Percentiles rank a stretch among this genome's conserved stretches.
Evolutionary conservation across 1,140 invertebrate genomes (phyloP).

Genomic region (Sesamia nonagrioides): DNA sequence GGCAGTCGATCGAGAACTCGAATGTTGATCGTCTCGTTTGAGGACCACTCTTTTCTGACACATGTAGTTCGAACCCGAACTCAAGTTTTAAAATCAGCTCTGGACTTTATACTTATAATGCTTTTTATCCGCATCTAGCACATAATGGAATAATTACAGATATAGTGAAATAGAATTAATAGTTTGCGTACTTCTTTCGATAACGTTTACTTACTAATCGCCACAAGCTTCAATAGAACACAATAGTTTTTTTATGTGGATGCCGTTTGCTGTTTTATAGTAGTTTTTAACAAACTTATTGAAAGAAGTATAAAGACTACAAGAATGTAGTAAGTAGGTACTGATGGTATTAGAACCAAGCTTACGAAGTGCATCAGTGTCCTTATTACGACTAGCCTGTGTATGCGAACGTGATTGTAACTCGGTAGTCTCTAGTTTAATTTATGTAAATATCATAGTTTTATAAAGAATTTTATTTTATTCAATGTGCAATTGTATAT

Average conservation of each 20-base stretch:
- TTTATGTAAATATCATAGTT: conserved; percentile 54
- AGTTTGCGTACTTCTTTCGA: conserved; percentile 13
- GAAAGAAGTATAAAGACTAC: not conserved
- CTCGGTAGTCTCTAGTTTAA: conserved; percentile 8
- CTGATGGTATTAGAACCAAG: conserved; percentile 18
- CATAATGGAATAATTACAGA: conserved; percentile 16
- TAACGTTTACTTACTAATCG: not conserved
- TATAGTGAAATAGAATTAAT: conserved; percentile 19
- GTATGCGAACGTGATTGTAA: conserved; percentile 32
- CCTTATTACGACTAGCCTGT: conserved; percentile 10
- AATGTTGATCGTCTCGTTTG: conserved; percentile 82
- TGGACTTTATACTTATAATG: conserved; percentile 28
- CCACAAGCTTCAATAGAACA: not conserved
- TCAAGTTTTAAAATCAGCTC: conserved; percentile 34
- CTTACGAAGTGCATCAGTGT: conserved; percentile 42
- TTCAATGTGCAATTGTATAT: conserved; percentile 61
- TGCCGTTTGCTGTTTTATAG: not conserved
- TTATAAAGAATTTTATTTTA: conserved; percentile 39
- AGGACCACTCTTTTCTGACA: conserved; percentile 49
- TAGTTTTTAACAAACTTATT: not conserved
- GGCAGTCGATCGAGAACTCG: conserved; percentile 71
- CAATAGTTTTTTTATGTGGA: not conserved
- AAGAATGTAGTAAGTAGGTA: conserved; percentile 13
- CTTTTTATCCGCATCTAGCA: conserved; percentile 14
- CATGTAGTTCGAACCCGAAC: conserved; percentile 10